A percentile compares a stretch with the other conserved stretches of the same genome.
phyloP scores from a whole-genome alignment of 2,113 vertebrate species.

The Pampusana beccarii region DNA sequence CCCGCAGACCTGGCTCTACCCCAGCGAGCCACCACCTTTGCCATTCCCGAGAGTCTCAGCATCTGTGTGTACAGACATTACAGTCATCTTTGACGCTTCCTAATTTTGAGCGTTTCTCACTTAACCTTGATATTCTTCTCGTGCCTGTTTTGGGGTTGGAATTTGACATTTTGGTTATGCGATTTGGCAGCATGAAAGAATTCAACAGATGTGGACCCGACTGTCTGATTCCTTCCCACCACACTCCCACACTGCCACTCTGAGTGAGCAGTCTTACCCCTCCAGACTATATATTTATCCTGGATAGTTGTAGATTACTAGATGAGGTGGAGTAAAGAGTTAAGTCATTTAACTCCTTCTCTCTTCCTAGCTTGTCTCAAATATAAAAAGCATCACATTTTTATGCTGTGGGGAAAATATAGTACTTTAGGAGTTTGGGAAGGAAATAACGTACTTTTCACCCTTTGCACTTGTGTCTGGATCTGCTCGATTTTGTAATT shows the following conservation, averaged over 20 bases:
- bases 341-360: background rate
- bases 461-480: background rate
- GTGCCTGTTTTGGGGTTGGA: background rate
- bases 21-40: rapidly evolving
- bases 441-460: background rate
- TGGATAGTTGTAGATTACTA: background rate
- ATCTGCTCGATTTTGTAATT: background rate
- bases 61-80: background rate
- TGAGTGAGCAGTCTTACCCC: background rate
- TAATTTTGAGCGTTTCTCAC: background rate
- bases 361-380: background rate
- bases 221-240: background rate
- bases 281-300: background rate
- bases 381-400: background rate
- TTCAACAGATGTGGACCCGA: background rate
- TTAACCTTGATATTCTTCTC: background rate
- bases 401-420: background rate
- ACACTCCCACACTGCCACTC: background rate
- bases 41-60: rapidly evolving
- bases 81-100: background rate
- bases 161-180: background rate
- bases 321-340: background rate
- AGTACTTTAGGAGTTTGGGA: background rate
- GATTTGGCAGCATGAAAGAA: background rate
- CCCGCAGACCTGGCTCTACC: background rate